A percentile compares a stretch with the other conserved stretches of the same genome.
Conservation (phyloP, 1,140 invertebrate species). For the Cryptotermes secundus region DNA sequence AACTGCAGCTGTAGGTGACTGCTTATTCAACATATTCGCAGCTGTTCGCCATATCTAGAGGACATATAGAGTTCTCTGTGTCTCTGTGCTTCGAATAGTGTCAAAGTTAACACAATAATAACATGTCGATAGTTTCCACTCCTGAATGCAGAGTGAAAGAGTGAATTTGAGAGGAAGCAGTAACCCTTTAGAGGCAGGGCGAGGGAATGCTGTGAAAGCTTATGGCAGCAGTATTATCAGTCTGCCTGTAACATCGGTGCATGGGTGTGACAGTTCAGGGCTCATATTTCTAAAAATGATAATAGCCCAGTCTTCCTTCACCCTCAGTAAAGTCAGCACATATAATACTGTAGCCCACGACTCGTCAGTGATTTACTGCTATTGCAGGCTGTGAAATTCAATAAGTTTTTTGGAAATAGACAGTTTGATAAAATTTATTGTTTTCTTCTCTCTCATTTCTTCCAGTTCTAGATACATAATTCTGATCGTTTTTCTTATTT, state of each 20-base stretch:
- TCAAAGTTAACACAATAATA: too few relatives aligned
- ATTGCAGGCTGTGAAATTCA: background rate
- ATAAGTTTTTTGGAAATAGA: background rate
- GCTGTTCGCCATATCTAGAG: too few relatives aligned
- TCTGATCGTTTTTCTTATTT: background rate
- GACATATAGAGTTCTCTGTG: too few relatives aligned
- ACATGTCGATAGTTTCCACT: too few relatives aligned
- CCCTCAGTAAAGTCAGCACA: background rate
- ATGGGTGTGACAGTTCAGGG: background rate
- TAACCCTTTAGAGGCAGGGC: too few relatives aligned
- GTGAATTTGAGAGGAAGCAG: too few relatives aligned
- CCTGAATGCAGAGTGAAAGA: too few relatives aligned
- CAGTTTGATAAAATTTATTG: slow-evolving; percentile 7
- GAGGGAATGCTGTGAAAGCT: too few relatives aligned
- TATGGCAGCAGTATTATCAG: too few relatives aligned
- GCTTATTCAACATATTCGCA: too few relatives aligned
- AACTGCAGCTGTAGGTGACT: too few relatives aligned
- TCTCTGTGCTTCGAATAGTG: too few relatives aligned
- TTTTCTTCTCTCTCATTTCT: background rate
- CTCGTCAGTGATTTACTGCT: background rate
- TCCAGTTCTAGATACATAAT: background rate
- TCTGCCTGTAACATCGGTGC: background rate
- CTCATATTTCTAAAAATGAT: slow-evolving; percentile 15
- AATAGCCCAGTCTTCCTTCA: background rate
- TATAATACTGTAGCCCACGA: background rate